These are phyloP conservation scores for Bombus waltoni DNA, from an alignment of 1,140 invertebrate genomes.

Conservation along the genomic window DNA sequence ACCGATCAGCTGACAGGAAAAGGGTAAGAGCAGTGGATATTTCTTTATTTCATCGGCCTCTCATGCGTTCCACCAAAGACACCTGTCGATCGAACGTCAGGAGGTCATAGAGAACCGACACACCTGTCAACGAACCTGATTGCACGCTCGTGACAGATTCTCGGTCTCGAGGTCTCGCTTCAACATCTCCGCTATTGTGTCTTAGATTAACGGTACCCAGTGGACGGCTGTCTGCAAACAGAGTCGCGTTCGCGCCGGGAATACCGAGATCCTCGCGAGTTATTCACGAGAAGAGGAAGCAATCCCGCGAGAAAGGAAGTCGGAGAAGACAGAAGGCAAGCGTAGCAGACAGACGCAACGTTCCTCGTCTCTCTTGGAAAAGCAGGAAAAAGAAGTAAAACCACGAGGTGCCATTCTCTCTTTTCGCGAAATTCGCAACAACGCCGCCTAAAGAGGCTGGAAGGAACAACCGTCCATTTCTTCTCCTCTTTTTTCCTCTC, in stretches of 20 bases:
- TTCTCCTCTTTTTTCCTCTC: neutral
- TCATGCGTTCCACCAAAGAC: neutral
- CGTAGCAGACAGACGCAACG: neutral
- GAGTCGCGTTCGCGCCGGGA: conserved; percentile 16
- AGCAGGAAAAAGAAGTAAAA: neutral
- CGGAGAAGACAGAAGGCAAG: neutral
- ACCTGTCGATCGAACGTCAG: conserved; percentile 24
- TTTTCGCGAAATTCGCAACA: neutral
- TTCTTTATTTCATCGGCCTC: neutral
- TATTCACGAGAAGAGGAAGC: neutral
- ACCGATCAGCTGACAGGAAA: neutral
- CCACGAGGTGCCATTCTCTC: neutral
- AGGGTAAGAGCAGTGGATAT: neutral
- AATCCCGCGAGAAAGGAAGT: neutral
- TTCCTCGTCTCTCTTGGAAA: too few species aligned
- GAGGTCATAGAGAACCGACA: neutral
- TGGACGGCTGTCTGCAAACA: conserved; percentile 50
- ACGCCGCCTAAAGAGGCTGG: neutral
- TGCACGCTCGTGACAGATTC: conserved; percentile 6
- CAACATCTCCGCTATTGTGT: conserved; percentile 69
- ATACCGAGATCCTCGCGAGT: conserved; percentile 31
- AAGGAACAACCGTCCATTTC: neutral
- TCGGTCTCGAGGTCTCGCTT: neutral
- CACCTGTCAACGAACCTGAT: conserved; percentile 17
- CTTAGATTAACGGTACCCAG: conserved; percentile 75